A percentile compares a stretch with the other conserved stretches of the same genome.
These are phyloP conservation scores for Barbus barbus DNA, from an alignment of 2,113 vertebrate genomes.

Conservation along the genomic window DNA sequence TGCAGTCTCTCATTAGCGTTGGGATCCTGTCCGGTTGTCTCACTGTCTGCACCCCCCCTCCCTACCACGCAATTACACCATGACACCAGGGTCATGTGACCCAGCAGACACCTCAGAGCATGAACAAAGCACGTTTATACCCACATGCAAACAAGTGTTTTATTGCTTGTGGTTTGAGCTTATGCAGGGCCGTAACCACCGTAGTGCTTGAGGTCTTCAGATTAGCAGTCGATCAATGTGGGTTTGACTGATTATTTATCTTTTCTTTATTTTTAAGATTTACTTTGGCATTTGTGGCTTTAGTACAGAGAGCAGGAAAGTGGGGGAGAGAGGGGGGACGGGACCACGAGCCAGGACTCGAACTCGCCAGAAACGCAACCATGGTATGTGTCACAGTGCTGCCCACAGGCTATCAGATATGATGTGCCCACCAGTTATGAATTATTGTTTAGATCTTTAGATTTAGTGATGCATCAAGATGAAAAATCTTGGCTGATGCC, in stretches of 20 bases:
- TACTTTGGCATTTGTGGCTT: neutral
- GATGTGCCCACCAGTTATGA: no score
- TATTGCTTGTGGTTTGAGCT: neutral
- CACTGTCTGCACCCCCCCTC: slow-evolving; percentile 50
- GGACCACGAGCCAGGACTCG: neutral
- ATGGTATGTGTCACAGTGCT: neutral
- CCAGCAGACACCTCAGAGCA: slow-evolving; percentile 48
- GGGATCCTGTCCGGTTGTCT: slow-evolving; percentile 54
- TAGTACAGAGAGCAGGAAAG: neutral
- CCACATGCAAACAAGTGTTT: slow-evolving; percentile 37
- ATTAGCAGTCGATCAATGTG: neutral
- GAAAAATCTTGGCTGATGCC: no score
- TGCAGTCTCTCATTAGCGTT: slow-evolving; percentile 59
- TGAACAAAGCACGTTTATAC: slow-evolving; percentile 18
- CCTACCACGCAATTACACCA: slow-evolving; percentile 51
- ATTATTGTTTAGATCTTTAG: neutral
- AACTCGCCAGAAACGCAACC: neutral
- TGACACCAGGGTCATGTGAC: slow-evolving; percentile 51
- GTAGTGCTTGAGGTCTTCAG: neutral
- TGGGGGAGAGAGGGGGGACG: neutral
- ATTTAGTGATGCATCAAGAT: no score
- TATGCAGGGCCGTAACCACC: neutral
- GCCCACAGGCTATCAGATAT: no score
- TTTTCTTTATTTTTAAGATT: neutral
- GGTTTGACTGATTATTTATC: no score